These are phyloP conservation scores for Cinclus cinclus DNA, from an alignment of 2,113 vertebrate genomes.

Conservation along the genomic window DNA sequence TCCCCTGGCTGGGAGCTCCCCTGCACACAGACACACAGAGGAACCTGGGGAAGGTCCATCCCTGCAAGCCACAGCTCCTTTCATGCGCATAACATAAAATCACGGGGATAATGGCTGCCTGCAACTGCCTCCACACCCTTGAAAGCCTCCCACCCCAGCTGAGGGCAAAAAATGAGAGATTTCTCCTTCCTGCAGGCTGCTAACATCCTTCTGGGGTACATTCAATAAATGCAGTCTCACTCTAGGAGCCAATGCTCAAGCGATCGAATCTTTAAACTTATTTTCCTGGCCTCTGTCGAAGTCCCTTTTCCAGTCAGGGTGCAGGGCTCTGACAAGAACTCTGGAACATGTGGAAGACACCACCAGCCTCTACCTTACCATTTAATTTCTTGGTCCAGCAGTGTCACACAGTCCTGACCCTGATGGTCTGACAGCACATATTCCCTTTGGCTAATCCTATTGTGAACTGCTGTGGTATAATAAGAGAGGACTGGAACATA, in stretches of 20 bases:
- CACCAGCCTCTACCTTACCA: background rate
- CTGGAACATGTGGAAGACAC: background rate
- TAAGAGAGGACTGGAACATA: background rate
- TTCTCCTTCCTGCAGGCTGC: background rate
- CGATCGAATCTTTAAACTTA: background rate
- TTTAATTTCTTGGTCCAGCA: background rate
- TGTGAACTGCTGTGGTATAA: background rate
- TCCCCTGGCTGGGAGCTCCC: background rate
- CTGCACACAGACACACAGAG: background rate
- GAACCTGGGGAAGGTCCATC: background rate
- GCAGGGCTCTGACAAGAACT: background rate
- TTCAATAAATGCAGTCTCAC: background rate
- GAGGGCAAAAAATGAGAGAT: background rate
- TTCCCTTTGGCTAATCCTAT: background rate
- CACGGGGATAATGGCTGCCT: background rate
- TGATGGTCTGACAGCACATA: background rate
- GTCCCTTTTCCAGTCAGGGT: background rate
- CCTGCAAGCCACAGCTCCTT: background rate
- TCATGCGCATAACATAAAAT: background rate
- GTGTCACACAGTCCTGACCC: background rate
- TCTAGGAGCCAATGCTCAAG: background rate
- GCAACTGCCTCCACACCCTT: background rate
- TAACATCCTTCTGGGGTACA: background rate
- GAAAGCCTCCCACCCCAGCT: background rate
- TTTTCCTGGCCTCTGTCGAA: background rate